Base-by-base conservation (phyloP, 2,113 vertebrate genomes). In the Atherinomorus stipes region DNA sequence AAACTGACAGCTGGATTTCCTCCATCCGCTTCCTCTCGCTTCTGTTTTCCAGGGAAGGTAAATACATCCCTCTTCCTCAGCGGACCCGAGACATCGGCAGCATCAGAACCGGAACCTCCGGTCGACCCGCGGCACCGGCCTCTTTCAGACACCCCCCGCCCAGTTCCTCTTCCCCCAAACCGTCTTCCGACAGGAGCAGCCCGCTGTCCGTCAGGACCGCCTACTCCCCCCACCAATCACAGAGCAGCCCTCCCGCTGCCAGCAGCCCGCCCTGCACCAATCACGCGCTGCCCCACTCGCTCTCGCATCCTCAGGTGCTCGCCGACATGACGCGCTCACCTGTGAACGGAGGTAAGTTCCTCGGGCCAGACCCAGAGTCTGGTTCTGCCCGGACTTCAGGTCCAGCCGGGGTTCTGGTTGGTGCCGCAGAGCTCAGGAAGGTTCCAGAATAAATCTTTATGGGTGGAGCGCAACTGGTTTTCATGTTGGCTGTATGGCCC, bases 1-100 rank as follows among this genome's bases (percentile, higher is more conserved):
- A n/a, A n/a, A n/a, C 5, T 34, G 31, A 34, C 5, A 1, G 44
- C 44, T 47, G 0, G 19, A 8, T n/a, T 47, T 47, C 4, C 8
- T 19, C 18, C 13, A 6, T 18, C 15, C 16, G 13, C 15, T 45
- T 45, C 13, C 16, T 2, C 31, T 52, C 10, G 2, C 0, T 51
- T 37, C 42, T 1, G 7, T 61, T 58, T 52, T 53, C 19, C 77
- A 96, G 95, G 90, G 95, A 96, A 23, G 94, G 93, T 22, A 96
- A 95, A 64, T 95, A 95, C 74, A 88, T 94, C 25, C 95, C 95
- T 22, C 88, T 96, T 47, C 95, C 95, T 2, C 95, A 96, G 8
- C 87, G 95, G 31, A 91, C 94, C 34, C 86, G 95, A 31, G 95
- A 96, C 69, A 72, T 86, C 21, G 87, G 89, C 53, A 26, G 38